These are phyloP conservation scores for Glyphotaelius pellucidus DNA, from an alignment of 2,888 invertebrate species.

Conservation along the genomic window DNA sequence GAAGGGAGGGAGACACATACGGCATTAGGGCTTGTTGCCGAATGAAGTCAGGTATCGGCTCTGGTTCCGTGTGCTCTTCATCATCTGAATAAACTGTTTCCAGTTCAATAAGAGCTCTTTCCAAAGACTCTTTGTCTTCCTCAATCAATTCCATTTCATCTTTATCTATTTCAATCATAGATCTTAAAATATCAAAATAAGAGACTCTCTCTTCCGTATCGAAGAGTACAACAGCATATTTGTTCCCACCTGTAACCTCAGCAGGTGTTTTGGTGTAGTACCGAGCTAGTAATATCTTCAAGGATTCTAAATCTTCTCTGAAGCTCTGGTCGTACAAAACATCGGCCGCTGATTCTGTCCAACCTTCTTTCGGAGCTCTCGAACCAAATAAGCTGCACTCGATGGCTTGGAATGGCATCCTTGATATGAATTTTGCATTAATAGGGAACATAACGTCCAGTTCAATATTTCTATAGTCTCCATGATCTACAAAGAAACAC, in stretches of 20 bases:
- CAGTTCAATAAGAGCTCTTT: conserved; percentile 60
- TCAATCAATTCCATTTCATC: conserved; percentile 65
- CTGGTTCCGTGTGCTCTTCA: conserved; percentile 43
- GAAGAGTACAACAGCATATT: conserved; percentile 75
- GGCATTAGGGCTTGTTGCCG: conserved; percentile 2
- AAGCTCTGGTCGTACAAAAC: conserved; percentile 75
- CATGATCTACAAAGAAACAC: conserved; percentile 82
- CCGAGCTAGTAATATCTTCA: conserved; percentile 74
- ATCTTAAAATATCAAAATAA: conserved; percentile 71
- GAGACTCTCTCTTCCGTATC: conserved; percentile 73
- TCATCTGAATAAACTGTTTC: conserved; percentile 21
- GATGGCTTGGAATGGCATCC: conserved; percentile 81
- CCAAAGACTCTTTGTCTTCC: conserved; percentile 65
- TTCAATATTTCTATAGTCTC: conserved; percentile 75
- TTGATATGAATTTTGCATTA: conserved; percentile 74
- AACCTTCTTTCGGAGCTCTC: conserved; percentile 73
- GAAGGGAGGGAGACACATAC: not conserved
- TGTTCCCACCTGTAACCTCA: conserved; percentile 72
- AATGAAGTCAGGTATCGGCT: conserved; percentile 30
- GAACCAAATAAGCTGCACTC: conserved; percentile 80
- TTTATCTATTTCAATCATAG: conserved; percentile 70
- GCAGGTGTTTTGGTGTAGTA: conserved; percentile 72
- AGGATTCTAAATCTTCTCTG: conserved; percentile 70
- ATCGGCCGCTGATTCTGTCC: conserved; percentile 77
- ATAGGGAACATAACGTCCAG: conserved; percentile 74